Percentiles rank a stretch among this genome's conserved stretches.
phyloP scores from a whole-genome alignment of 2,888 invertebrate species.

The Aradus depressus region DNA sequence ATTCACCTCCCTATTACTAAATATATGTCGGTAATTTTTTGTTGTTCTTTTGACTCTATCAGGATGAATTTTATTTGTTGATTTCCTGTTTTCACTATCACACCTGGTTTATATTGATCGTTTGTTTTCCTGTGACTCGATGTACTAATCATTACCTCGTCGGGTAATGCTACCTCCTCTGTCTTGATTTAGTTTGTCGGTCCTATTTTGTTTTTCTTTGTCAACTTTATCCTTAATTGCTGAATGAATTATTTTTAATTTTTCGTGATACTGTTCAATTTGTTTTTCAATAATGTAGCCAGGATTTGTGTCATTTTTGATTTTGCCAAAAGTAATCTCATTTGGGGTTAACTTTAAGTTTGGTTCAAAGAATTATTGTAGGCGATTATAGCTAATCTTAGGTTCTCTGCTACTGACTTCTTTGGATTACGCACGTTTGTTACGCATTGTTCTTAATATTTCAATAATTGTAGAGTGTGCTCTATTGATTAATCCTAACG shows the following conservation, averaged over 20 bases:
- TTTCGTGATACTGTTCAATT: conserved; percentile 10
- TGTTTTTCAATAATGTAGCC: no score
- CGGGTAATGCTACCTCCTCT: neutral
- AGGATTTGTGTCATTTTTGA: neutral
- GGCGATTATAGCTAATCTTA: neutral
- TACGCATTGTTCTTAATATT: neutral
- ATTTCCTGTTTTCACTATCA: neutral
- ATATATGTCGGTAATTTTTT: neutral
- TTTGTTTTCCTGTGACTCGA: neutral
- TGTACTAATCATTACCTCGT: neutral
- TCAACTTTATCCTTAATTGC: neutral
- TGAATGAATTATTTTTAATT: neutral
- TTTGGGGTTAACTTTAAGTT: neutral
- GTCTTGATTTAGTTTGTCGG: neutral
- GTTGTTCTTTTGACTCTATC: neutral
- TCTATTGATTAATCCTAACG: conserved; percentile 4
- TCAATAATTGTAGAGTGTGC: neutral
- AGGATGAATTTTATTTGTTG: conserved; percentile 2
- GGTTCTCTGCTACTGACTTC: neutral
- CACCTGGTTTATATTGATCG: neutral
- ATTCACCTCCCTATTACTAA: no score
- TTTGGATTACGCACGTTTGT: neutral
- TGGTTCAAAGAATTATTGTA: no score
- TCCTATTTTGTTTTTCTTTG: neutral
- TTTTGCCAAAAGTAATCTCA: conserved; percentile 1